Percentiles rank a stretch among this genome's conserved stretches.
phyloP scores from a whole-genome alignment of 2,888 invertebrate species.

The Cantharis rustica region DNA sequence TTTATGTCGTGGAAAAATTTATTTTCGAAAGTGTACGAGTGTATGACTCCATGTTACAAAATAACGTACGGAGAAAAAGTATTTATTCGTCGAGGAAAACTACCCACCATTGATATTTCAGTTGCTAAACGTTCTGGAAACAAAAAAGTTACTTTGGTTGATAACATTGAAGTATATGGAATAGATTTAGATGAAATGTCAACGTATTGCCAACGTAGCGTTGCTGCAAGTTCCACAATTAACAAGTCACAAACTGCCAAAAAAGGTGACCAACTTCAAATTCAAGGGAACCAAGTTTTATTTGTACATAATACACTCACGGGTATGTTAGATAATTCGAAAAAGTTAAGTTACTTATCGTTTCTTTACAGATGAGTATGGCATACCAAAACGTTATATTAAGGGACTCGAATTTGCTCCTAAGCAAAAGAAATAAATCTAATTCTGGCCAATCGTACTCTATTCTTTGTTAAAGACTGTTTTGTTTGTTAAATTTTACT shows the following conservation, averaged over 20 bases:
- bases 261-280: slow-evolving; percentile 75
- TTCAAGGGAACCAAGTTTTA: slow-evolving; percentile 89
- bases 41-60: slow-evolving; percentile 76
- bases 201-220: slow-evolving; percentile 80
- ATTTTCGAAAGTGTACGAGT: slow-evolving; percentile 64
- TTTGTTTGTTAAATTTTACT: background rate
- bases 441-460: background rate
- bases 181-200: slow-evolving; percentile 80
- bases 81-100: slow-evolving; percentile 66
- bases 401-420: slow-evolving; percentile 77
- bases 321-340: slow-evolving; percentile 36
- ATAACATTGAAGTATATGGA: slow-evolving; percentile 87
- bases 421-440: slow-evolving; percentile 69
- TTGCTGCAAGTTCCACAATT: slow-evolving; percentile 86
- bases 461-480: background rate
- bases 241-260: slow-evolving; percentile 71
- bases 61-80: slow-evolving; percentile 62
- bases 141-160: slow-evolving; percentile 90
- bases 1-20: slow-evolving; percentile 73
- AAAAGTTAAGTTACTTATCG: slow-evolving; percentile 1
- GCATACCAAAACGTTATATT: slow-evolving; percentile 75
- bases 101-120: slow-evolving; percentile 78
- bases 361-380: slow-evolving; percentile 72
- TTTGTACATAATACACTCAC: slow-evolving; percentile 51
- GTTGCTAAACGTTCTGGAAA: slow-evolving; percentile 81